A percentile compares a stretch with the other conserved stretches of the same genome.
Conservation (phyloP, 53 echinoderm and acorn worm species). For the Paracentrotus lividus region DNA sequence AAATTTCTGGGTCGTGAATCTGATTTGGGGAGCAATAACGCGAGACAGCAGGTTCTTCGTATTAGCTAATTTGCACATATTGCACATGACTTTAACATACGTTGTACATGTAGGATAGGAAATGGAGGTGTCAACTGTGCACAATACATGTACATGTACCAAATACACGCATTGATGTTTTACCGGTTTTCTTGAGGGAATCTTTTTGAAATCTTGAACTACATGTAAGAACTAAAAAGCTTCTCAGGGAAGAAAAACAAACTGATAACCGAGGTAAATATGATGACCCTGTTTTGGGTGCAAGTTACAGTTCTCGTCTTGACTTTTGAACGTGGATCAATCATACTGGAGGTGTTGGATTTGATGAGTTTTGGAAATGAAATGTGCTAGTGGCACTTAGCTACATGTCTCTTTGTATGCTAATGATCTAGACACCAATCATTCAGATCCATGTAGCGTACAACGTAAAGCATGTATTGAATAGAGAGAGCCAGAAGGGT, state of each 20-base stretch:
- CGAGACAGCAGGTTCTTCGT: slow-evolving; percentile 30
- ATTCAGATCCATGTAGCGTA: no score
- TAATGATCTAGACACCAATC: neutral
- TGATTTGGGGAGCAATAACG: slow-evolving; percentile 40
- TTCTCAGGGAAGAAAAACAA: no score
- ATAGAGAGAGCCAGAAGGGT: no score
- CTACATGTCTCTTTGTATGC: neutral
- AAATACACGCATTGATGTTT: neutral
- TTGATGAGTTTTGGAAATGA: slow-evolving; percentile 8
- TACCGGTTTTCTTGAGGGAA: no score
- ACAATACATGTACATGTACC: no score
- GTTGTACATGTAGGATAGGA: neutral
- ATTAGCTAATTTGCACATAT: slow-evolving; percentile 36
- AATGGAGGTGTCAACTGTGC: neutral
- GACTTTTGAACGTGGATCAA: no score
- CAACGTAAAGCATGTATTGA: no score
- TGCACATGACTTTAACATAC: slow-evolving; percentile 21
- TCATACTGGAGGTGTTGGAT: neutral
- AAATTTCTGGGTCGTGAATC: slow-evolving; percentile 44
- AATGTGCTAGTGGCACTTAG: neutral
- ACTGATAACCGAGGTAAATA: no score
- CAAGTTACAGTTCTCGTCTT: no score
- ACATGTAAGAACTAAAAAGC: no score
- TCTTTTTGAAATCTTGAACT: no score
- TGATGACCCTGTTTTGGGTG: no score